Percentiles rank a stretch among this genome's conserved stretches.
These are phyloP conservation scores for Odontophorus gujanensis DNA, from an alignment of 2,113 vertebrate genomes.

Conservation along the genomic window DNA sequence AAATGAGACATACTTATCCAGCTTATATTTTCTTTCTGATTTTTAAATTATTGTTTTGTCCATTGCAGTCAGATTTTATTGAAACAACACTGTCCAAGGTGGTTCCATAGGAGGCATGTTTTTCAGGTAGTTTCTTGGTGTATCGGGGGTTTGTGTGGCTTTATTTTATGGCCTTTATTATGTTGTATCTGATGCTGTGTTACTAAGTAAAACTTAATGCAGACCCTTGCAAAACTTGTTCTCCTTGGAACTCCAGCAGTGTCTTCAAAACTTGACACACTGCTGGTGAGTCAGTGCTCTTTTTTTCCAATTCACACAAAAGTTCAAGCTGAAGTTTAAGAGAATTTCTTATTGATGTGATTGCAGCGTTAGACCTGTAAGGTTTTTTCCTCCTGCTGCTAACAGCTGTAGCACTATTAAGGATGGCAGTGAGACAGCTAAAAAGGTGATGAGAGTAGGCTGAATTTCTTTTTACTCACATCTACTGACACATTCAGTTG, in stretches of 20 bases:
- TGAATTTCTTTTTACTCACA: neutral
- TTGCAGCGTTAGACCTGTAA: neutral
- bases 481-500: neutral
- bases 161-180: slow-evolving; percentile 7
- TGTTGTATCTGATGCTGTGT: neutral
- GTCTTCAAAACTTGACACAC: neutral
- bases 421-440: neutral
- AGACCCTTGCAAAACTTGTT: neutral
- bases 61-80: neutral
- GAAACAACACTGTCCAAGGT: neutral
- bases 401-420: neutral
- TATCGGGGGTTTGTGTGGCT: neutral
- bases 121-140: neutral
- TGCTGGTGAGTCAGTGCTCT: neutral
- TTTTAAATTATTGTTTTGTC: neutral
- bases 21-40: neutral
- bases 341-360: neutral
- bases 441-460: neutral
- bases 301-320: neutral
- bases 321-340: neutral
- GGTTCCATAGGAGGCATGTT: neutral
- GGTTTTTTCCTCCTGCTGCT: neutral
- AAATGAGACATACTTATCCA: neutral
- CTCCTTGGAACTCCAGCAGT: neutral
- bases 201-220: neutral